Conservation (phyloP, 2,888 invertebrate genomes). For the Ferdinandea cuprea region DNA sequence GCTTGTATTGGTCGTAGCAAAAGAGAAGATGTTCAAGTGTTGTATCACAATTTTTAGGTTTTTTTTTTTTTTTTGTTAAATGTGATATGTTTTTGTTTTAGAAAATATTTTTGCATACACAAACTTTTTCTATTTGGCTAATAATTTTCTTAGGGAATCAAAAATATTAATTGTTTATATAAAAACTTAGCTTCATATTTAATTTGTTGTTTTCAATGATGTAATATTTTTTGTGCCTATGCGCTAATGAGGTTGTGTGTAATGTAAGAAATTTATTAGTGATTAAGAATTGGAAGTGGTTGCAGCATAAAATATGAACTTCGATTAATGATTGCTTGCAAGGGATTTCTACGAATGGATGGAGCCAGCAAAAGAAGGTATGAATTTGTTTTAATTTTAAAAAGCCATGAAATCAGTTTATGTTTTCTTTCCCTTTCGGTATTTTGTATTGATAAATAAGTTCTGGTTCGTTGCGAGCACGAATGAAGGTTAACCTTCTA, state of each 20-base stretch:
- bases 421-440: too few relatives aligned
- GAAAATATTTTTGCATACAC: conserved; percentile 25
- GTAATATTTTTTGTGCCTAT: conserved; percentile 21
- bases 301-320: too few relatives aligned
- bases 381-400: too few relatives aligned
- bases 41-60: conserved; percentile 10
- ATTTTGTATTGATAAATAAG: too few relatives aligned
- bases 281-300: not conserved
- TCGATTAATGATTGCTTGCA: too few relatives aligned
- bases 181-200: not conserved
- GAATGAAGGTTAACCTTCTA: too few relatives aligned
- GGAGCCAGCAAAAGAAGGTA: too few relatives aligned
- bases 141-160: not conserved
- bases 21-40: conserved; percentile 11
- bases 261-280: not conserved
- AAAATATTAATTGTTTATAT: too few relatives aligned
- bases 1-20: conserved; percentile 14
- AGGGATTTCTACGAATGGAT: too few relatives aligned
- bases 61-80: too few relatives aligned
- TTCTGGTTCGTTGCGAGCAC: too few relatives aligned
- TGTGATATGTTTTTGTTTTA: conserved; percentile 54
- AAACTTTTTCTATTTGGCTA: not conserved
- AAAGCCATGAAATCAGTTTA: too few relatives aligned
- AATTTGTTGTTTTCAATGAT: not conserved
- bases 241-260: conserved; percentile 24